Base-by-base conservation (phyloP, 2,888 invertebrate species). In the Nomada lathburiana region DNA sequence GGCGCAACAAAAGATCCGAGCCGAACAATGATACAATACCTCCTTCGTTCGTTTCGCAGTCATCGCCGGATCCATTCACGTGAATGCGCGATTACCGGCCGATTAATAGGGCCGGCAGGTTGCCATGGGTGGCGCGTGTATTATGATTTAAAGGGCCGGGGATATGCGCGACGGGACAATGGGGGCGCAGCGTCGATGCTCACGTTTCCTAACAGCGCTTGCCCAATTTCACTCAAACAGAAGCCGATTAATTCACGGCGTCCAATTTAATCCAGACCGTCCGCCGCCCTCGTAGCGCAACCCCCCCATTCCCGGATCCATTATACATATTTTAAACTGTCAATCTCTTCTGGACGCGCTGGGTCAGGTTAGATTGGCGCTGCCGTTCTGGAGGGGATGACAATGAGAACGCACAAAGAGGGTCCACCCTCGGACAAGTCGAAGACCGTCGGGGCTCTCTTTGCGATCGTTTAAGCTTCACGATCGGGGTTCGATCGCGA, bases 321-420 rank as follows among this genome's bases (percentile, higher is more conserved):
- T 93, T 93, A 93, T 93, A 93, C 93, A 94, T 93, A 94, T 94
- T 93, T 93, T 92, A 93, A 93, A 93, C 93, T 93, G 93, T 94
- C 94, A 94, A 94, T 94, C 93, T 92, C 91, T 90, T 85, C 86
- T 84, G 89, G 86, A 87, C 89, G 86, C 86, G 88, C 79, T 88
- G 92, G 92, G 91, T 90, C 90, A 92, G 91, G 89, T 91, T 91
- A 86, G 91, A 92, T 92, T 89, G 89, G 87, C 85, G 78, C 67
- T 60, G 63, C 23, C 76, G 80, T 23, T 11, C 29, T 9, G 18
- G 29, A 16, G 29, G 47, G 85, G 83, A n/a, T 82, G 89, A 92
- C 92, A 92, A 92, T 91, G 90, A 89, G 86, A 60, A 89, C 86
- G 84, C 82, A 92, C 91, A 91, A 91, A 92, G 90, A 90, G 10